Conservation (phyloP, 1,140 invertebrate species). For the Gryon sp. region DNA sequence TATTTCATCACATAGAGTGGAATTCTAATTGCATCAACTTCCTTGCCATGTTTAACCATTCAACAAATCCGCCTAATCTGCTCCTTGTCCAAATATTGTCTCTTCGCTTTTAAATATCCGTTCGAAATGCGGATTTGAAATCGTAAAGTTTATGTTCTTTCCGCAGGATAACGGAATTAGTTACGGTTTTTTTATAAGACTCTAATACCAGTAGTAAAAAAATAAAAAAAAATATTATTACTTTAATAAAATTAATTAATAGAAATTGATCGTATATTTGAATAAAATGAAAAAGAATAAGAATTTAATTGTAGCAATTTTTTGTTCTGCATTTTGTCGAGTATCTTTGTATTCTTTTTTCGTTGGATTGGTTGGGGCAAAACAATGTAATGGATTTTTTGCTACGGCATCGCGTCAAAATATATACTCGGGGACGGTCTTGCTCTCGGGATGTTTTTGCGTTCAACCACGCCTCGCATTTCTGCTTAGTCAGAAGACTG, state of each 20-base stretch:
- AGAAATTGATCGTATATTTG: no score
- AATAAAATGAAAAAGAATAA: no score
- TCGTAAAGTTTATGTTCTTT: no score
- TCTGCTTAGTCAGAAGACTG: conserved; percentile 43
- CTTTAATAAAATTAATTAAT: no score
- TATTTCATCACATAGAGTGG: not conserved
- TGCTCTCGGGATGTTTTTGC: conserved; percentile 21
- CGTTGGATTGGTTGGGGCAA: no score
- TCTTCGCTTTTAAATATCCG: no score
- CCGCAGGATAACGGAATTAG: conserved; percentile 8
- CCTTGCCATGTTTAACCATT: not conserved
- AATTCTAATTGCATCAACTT: not conserved
- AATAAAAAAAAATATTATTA: no score
- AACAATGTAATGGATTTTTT: conserved; percentile 6
- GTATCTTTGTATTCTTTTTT: no score
- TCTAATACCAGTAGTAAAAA: not conserved
- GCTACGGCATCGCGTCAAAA: conserved; percentile 21
- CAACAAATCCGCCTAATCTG: conserved; percentile 8
- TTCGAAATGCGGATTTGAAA: no score
- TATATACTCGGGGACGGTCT: not conserved
- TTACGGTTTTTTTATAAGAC: not conserved
- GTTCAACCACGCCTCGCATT: conserved; percentile 31
- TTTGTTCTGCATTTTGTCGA: no score
- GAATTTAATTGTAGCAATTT: no score
- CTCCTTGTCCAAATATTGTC: conserved; percentile 8